phyloP scores from a whole-genome alignment of 2,888 invertebrate species.

The Brachypalpus laphriformis region DNA sequence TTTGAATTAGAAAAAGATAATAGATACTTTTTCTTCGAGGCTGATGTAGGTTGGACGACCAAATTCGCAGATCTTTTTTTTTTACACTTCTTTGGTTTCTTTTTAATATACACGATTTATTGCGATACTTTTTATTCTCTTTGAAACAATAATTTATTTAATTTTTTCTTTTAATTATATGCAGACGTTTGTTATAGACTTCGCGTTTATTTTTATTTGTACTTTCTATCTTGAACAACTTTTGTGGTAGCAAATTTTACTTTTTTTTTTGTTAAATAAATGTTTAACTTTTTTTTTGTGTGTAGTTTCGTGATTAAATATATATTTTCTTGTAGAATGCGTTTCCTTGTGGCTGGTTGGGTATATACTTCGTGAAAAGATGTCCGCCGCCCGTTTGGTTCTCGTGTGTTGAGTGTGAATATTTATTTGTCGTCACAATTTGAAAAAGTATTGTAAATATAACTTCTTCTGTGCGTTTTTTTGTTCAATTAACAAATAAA shows the following conservation, averaged over 20 bases:
- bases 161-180: background rate
- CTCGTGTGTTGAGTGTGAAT: slow-evolving; percentile 21
- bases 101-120: slow-evolving; percentile 34
- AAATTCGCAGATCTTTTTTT: background rate
- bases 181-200: slow-evolving; percentile 12
- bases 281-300: slow-evolving; percentile 35
- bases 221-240: slow-evolving; percentile 72
- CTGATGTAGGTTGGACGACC: slow-evolving; percentile 38
- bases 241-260: slow-evolving; percentile 69
- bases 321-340: slow-evolving; percentile 58
- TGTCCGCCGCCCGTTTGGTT: slow-evolving; percentile 71
- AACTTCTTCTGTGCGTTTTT: slow-evolving; percentile 67
- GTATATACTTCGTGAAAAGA: slow-evolving; percentile 67
- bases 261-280: slow-evolving; percentile 37
- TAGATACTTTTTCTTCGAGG: slow-evolving; percentile 20
- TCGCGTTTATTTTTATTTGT: slow-evolving; percentile 50
- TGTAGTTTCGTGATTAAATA: slow-evolving; percentile 58
- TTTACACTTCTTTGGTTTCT: slow-evolving; percentile 34
- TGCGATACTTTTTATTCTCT: slow-evolving; percentile 1
- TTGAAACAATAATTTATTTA: background rate
- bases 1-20: slow-evolving; percentile 4
- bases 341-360: slow-evolving; percentile 55
- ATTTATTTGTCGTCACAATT: slow-evolving; percentile 52
- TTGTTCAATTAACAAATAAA: slow-evolving; percentile 62
- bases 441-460: slow-evolving; percentile 27